Percentiles rank a stretch among this genome's conserved stretches.
Evolutionary conservation across 2,888 invertebrate species (phyloP).

Genomic region (Drepana falcataria): DNA sequence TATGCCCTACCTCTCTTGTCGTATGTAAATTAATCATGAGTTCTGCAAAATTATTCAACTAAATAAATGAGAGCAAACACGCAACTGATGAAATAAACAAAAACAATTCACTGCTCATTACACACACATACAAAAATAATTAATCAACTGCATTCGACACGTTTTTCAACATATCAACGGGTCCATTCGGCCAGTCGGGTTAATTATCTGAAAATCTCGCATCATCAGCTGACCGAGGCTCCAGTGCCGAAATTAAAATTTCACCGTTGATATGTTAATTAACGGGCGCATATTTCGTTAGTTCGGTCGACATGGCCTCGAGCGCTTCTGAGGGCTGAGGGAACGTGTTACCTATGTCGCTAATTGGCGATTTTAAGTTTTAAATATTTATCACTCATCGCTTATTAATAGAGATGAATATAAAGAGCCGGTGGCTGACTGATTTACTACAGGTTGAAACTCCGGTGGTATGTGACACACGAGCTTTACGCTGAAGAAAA

Average conservation of each 20-base stretch:
- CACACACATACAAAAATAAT: constrained; percentile 23
- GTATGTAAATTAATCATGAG: no score
- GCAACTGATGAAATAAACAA: neutral
- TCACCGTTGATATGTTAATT: constrained; percentile 40
- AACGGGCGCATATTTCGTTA: constrained; percentile 23
- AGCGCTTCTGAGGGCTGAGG: constrained; percentile 5
- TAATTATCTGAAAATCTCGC: constrained; percentile 42
- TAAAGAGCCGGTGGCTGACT: no score
- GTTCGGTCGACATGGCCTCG: constrained; percentile 11
- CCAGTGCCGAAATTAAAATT: constrained; percentile 36
- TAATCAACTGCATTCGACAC: constrained; percentile 40
- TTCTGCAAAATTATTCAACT: no score
- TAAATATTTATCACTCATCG: neutral
- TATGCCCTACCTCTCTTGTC: no score
- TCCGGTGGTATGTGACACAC: no score
- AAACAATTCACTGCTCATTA: neutral
- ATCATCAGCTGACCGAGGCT: constrained; percentile 11
- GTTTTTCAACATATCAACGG: constrained; percentile 36
- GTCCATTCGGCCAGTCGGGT: constrained; percentile 24
- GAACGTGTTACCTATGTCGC: constrained; percentile 3
- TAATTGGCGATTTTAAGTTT: constrained; percentile 2
- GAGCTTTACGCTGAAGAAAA: no score
- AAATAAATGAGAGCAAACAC: no score
- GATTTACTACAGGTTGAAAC: no score
- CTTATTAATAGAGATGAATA: no score